Conservation (phyloP, 2,888 invertebrate genomes). For the Seladonia tumulorum region DNA sequence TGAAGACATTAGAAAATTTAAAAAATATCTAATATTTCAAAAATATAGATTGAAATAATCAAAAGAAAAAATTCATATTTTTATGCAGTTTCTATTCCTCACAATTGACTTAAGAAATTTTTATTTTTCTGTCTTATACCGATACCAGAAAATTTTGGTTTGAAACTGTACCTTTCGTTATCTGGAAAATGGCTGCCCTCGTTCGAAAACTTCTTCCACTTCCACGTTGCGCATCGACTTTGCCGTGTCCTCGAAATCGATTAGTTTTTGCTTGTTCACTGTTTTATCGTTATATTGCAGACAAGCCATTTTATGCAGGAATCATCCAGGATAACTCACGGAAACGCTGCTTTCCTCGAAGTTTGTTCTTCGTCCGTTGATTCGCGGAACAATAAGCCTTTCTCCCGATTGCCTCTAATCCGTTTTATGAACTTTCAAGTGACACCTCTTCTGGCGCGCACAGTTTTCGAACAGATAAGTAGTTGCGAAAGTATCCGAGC, state of each 20-base stretch:
- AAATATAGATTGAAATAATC: too few relatives aligned
- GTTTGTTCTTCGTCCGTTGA: background rate
- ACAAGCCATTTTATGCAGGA: background rate
- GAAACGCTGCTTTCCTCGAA: background rate
- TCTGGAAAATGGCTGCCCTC: too few relatives aligned
- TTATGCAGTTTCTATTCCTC: too few relatives aligned
- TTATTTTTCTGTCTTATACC: too few relatives aligned
- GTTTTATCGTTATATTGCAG: constrained; percentile 1
- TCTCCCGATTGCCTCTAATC: constrained; percentile 9
- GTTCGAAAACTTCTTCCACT: background rate
- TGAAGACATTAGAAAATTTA: too few relatives aligned
- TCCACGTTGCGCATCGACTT: background rate
- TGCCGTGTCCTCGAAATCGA: background rate
- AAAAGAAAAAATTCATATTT: too few relatives aligned
- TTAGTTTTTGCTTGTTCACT: background rate
- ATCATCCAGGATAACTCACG: constrained; percentile 1
- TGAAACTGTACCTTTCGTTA: too few relatives aligned
- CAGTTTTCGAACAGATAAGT: constrained; percentile 7
- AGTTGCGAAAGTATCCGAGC: constrained; percentile 3
- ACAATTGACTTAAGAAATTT: too few relatives aligned
- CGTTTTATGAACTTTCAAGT: constrained; percentile 7
- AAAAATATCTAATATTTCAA: too few relatives aligned
- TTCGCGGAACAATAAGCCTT: constrained; percentile 3
- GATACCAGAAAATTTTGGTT: too few relatives aligned
- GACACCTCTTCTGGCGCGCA: background rate